Percentiles rank a stretch among this genome's conserved stretches.
These are phyloP conservation scores for Hemiscyllium ocellatum DNA, from an alignment of 2,113 vertebrate genomes.

Conservation along the genomic window DNA sequence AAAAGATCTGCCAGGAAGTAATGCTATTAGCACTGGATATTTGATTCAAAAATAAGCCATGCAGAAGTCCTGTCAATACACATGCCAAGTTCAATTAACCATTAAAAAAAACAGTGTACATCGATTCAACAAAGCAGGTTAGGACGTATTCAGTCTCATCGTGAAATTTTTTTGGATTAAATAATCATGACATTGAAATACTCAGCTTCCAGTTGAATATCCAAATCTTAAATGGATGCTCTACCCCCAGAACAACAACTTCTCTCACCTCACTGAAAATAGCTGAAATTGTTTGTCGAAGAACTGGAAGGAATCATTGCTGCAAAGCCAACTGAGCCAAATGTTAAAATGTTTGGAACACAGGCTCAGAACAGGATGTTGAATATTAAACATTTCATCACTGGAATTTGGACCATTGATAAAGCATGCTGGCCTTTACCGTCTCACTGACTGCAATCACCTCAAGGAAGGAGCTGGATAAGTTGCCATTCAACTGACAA, in stretches of 20 bases:
- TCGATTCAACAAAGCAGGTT: background rate
- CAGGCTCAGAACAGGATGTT: background rate
- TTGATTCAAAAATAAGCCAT: background rate
- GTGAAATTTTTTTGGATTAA: conserved; percentile 7
- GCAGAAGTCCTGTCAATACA: background rate
- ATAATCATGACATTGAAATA: background rate
- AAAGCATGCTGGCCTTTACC: background rate
- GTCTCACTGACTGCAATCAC: background rate
- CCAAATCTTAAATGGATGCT: background rate
- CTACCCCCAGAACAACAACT: background rate
- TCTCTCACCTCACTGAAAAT: background rate
- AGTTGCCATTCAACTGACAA: background rate
- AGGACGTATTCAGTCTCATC: background rate
- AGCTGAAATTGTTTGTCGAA: background rate
- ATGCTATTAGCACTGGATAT: background rate
- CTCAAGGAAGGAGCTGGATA: background rate
- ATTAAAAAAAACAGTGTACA: background rate
- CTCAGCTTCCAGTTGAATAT: background rate
- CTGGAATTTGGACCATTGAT: background rate
- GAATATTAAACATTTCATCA: background rate
- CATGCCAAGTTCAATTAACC: background rate
- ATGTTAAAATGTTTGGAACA: background rate
- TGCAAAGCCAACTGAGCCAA: background rate
- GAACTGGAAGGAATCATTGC: background rate
- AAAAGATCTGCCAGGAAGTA: background rate